Conservation (phyloP, 2,113 vertebrate genomes). For the Psophia crepitans region DNA sequence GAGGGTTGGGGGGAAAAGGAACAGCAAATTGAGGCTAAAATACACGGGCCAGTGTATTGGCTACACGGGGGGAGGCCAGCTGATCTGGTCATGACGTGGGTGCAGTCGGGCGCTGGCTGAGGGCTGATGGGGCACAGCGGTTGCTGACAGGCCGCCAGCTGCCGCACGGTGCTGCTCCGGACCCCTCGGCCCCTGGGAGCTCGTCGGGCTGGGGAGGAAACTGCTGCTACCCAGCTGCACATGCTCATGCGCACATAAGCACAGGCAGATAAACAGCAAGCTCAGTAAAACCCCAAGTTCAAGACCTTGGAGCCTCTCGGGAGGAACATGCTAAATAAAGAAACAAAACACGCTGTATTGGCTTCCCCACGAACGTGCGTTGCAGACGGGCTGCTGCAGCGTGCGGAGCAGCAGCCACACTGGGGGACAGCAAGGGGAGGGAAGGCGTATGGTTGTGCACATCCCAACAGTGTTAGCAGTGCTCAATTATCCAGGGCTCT, state of each 20-base stretch:
- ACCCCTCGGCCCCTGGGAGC: rapidly evolving
- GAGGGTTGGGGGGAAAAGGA: background rate
- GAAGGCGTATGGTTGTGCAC: rapidly evolving
- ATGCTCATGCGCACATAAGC: rapidly evolving
- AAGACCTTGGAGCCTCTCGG: background rate
- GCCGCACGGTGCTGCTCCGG: background rate
- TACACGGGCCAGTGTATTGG: background rate
- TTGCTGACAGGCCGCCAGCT: background rate
- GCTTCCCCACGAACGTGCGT: background rate
- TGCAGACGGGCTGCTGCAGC: background rate
- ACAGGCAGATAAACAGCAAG: background rate
- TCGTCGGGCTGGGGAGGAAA: rapidly evolving
- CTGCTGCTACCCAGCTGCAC: rapidly evolving
- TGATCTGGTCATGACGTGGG: rapidly evolving
- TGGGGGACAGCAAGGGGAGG: rapidly evolving
- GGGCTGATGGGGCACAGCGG: background rate
- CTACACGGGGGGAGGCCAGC: too few species aligned
- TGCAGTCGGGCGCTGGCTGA: rapidly evolving
- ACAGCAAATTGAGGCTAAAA: background rate
- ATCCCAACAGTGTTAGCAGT: rapidly evolving
- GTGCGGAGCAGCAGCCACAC: rapidly evolving
- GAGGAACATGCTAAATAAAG: background rate
- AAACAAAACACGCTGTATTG: background rate
- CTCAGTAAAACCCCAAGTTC: background rate
- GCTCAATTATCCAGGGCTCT: rapidly evolving